Base-by-base conservation (phyloP, 37 sponge, comb jelly and placozoan species). In the Bolinopsis microptera region DNA sequence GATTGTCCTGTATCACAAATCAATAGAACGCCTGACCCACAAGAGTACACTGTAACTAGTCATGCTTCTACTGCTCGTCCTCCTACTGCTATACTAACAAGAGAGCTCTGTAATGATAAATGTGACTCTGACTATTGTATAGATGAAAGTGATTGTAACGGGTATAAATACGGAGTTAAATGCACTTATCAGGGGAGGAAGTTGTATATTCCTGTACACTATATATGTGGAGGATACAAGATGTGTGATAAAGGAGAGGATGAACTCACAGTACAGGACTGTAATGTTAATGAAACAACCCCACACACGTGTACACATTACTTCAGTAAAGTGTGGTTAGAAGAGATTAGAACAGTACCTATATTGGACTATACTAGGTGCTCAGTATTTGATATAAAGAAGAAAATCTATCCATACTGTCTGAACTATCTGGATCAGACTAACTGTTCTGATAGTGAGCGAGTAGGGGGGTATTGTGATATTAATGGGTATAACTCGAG, bases 211-310 rank as follows among this genome's bases (percentile, higher is more conserved):
- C 74, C 74, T 2, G 30, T 70, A 70, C 28, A 22, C 5, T 22
- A 5, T 22, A 22, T 70, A 28, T 70, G 74, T 70, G 74, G 21
- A 2, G 74, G 74, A 70, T n/a, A 5, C 2, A 22, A 22, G 30
- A n/a, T 26, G 2, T 70, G 74, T 70, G 26, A 9, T 28, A 70
- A 2, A 5, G 74, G 61, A 70, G 16, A n/a, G 26, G 74, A 70
- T 70, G 74, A 70, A 26, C n/a, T n/a, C n/a, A n/a, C n/a, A n/a
- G n/a, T n/a, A n/a, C 25, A 70, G 74, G 28, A 70, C 74, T 70
- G 74, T n/a, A 26, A 8, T 5, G 30, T 70, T 26, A 70, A 9
- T 28, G 21, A 70, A 9, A 70, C 25, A 3, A 70, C 74, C 2
- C 24, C 3, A 22, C 74, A 70, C 26, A n/a, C 74, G 2, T 70